Base-by-base conservation (phyloP, 2,888 invertebrate species). In the Pollenia labialis region DNA sequence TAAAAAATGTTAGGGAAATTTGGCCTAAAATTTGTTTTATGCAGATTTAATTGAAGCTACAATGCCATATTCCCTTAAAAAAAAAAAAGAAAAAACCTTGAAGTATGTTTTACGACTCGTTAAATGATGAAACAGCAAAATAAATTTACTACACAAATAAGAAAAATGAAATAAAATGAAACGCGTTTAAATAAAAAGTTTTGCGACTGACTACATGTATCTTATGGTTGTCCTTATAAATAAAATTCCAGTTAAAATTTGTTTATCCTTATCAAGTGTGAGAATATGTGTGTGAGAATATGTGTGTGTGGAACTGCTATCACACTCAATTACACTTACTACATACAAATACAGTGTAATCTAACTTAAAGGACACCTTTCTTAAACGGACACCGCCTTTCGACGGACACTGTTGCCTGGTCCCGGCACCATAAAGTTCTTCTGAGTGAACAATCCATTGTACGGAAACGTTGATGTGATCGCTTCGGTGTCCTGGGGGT, bases 161-260 rank as follows among this genome's bases (percentile, higher is more conserved):
- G 9, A 9, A 18, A 56, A 58, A 46, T 52, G 52, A 64, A 76
- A 76, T 64, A 11, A 54, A 10, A 14, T 54, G 52, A 64, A 76
- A 76, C 16, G 32, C 32, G 32, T 23, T 56, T 10, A 44, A 32
- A 79, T 58, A 48, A 11, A 1, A 75, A 64, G 52, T 8, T 42
- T 75, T 42, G 48, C 48, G 52, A 11, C 42, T 75, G 75, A 75
- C 18, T 62, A 11, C 40, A n/a, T 44, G 32, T 46, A 56, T 77
- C 46, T 68, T 18, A 23, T 40, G 18, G n/a, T 50, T 44, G 71
- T 54, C 80, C 80, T 81, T 81, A 54, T 46, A 72, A 64, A 81
- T 72, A 72, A 77, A 81, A 44, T 80, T 72, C 46, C 72, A 72
- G 72, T 64, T 74, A 64, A 81, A 81, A 81, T 81, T 81, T 66